A percentile compares a stretch with the other conserved stretches of the same genome.
These are phyloP conservation scores for Morinoia aosen DNA, from an alignment of 2,888 invertebrate species.

Conservation along the genomic window DNA sequence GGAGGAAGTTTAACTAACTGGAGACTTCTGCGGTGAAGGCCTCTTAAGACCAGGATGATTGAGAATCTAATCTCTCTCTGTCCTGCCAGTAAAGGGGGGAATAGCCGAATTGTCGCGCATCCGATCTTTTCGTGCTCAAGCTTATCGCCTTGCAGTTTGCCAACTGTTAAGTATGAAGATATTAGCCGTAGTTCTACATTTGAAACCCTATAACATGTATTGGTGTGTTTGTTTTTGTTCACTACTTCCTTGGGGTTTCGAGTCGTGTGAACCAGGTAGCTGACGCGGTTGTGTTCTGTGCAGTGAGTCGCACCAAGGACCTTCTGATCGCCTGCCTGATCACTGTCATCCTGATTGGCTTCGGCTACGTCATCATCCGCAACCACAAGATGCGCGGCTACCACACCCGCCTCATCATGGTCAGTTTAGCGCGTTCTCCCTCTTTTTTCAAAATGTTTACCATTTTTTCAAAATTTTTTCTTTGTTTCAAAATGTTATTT, in stretches of 20 bases:
- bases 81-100: no score
- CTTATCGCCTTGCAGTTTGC: not conserved
- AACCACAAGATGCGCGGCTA: conserved; percentile 39
- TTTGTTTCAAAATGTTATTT: no score
- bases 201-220: not conserved
- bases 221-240: no score
- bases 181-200: not conserved
- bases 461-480: not conserved
- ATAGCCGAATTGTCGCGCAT: no score
- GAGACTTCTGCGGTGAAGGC: no score
- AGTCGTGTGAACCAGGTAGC: not conserved
- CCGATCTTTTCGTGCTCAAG: not conserved
- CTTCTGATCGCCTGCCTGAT: conserved; percentile 86
- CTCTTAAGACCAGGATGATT: no score
- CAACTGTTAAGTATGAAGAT: not conserved
- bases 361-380: conserved; percentile 70
- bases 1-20: no score
- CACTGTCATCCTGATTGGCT: conserved; percentile 87
- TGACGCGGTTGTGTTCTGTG: conserved; percentile 68
- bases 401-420: conserved; percentile 38
- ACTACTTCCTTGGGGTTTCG: no score
- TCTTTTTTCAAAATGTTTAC: not conserved
- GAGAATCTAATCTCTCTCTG: no score
- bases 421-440: not conserved
- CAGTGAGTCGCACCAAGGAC: conserved; percentile 89